Conservation (phyloP, 2,797 vertebrate genomes). For the Microctenopoma lineatum region DNA sequence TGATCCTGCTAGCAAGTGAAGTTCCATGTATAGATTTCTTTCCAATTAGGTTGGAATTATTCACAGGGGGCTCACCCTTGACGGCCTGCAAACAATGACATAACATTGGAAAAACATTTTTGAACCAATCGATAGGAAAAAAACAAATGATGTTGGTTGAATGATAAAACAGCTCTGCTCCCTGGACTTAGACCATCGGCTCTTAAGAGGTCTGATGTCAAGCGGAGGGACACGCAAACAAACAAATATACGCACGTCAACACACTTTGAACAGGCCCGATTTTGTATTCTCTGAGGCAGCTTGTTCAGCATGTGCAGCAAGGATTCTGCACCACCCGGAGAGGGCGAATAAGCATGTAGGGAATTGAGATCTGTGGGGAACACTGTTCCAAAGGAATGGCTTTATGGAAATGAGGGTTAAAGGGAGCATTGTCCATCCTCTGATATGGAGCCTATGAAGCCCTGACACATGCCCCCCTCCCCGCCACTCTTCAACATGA, state of each 20-base stretch:
- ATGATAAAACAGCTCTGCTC: slow-evolving; percentile 73
- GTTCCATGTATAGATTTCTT: slow-evolving; percentile 80
- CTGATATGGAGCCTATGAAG: slow-evolving; percentile 77
- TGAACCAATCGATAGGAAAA: slow-evolving; percentile 78
- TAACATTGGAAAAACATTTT: slow-evolving; percentile 83
- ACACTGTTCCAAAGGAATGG: slow-evolving; percentile 79
- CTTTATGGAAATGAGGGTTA: slow-evolving; percentile 84
- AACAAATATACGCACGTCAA: slow-evolving; percentile 13
- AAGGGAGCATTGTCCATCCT: slow-evolving; percentile 73
- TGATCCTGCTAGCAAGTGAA: slow-evolving; percentile 70
- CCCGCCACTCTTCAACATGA: slow-evolving; percentile 64
- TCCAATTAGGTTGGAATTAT: slow-evolving; percentile 82
- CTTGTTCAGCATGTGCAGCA: slow-evolving; percentile 44
- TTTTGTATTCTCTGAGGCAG: slow-evolving; percentile 43
- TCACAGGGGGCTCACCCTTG: slow-evolving; percentile 78
- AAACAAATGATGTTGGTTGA: slow-evolving; percentile 77
- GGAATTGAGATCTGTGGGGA: slow-evolving; percentile 60
- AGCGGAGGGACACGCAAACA: slow-evolving; percentile 51
- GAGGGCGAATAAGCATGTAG: slow-evolving; percentile 60
- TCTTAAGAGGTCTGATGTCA: slow-evolving; percentile 66
- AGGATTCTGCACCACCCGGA: slow-evolving; percentile 52
- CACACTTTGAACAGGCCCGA: slow-evolving; percentile 30
- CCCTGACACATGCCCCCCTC: slow-evolving; percentile 67
- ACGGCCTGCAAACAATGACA: slow-evolving; percentile 81
- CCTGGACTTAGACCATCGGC: slow-evolving; percentile 50